Percentiles rank a stretch among this genome's conserved stretches.
These are phyloP conservation scores for Myotis findleyi DNA, from an alignment of 2,797 vertebrate species.

Conservation along the genomic window DNA sequence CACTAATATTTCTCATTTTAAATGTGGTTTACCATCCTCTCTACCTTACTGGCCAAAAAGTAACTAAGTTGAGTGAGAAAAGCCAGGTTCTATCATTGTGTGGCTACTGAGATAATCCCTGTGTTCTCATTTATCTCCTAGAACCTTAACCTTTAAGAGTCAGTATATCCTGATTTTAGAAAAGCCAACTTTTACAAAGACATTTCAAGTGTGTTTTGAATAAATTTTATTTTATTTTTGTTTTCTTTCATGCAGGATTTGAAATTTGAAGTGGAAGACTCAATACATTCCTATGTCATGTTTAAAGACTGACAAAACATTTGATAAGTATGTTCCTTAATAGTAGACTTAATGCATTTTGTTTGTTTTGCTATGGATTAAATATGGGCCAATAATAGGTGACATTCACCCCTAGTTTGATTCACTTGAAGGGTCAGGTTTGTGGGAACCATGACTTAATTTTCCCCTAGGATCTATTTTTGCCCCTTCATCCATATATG, in stretches of 20 bases:
- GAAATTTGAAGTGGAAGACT: constrained; percentile 78
- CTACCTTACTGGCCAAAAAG: background rate
- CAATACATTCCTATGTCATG: constrained; percentile 81
- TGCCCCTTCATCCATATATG: background rate
- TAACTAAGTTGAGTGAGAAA: background rate
- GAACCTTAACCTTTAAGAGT: background rate
- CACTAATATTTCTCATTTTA: background rate
- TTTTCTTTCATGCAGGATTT: constrained; percentile 70
- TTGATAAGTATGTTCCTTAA: constrained; percentile 87
- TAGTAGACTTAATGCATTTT: background rate
- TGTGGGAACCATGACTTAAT: background rate
- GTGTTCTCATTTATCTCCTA: background rate
- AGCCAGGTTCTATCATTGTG: background rate
- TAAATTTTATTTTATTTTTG: background rate
- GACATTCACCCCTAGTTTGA: background rate
- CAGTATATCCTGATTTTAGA: background rate
- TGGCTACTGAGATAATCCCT: background rate
- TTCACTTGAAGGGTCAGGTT: background rate
- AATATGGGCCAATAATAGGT: background rate
- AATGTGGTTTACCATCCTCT: background rate
- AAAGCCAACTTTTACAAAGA: background rate
- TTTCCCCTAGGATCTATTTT: background rate
- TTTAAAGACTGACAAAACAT: constrained; percentile 83
- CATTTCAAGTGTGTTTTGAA: background rate
- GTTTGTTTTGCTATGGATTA: background rate